A percentile compares a stretch with the other conserved stretches of the same genome.
Conservation (phyloP, 2,888 invertebrate genomes). For the Dicyrtomina minuta region DNA sequence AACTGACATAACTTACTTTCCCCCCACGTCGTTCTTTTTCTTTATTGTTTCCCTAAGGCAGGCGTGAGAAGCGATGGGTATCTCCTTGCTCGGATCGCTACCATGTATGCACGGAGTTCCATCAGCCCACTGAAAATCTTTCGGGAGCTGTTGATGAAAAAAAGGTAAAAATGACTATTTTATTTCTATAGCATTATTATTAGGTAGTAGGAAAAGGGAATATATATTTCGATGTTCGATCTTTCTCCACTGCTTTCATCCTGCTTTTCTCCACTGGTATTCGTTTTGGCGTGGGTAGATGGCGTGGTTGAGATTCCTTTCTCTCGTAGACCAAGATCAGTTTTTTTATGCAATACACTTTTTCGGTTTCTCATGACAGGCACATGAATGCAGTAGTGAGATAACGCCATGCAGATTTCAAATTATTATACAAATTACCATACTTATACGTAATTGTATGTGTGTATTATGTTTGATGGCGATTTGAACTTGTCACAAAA, state of each 20-base stretch:
- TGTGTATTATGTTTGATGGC: too few relatives aligned
- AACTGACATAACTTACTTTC: constrained; percentile 29
- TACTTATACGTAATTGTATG: too few relatives aligned
- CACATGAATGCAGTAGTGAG: too few relatives aligned
- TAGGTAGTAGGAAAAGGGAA: too few relatives aligned
- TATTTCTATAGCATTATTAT: too few relatives aligned
- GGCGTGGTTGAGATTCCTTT: background rate
- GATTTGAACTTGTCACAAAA: too few relatives aligned
- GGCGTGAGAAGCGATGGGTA: constrained; percentile 50
- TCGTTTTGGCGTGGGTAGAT: background rate
- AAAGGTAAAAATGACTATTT: constrained; percentile 42
- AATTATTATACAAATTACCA: too few relatives aligned
- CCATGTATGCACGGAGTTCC: constrained; percentile 52
- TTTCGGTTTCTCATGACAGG: too few relatives aligned
- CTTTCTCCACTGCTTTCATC: background rate
- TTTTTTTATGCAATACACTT: too few relatives aligned
- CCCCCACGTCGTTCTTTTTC: constrained; percentile 34
- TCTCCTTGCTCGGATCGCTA: constrained; percentile 51
- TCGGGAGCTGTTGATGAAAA: constrained; percentile 52
- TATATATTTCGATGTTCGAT: too few relatives aligned
- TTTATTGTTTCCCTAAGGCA: constrained; percentile 43
- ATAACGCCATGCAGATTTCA: too few relatives aligned
- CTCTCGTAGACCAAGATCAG: too few relatives aligned
- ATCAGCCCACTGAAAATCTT: constrained; percentile 52
- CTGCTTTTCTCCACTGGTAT: background rate